Evolutionary conservation across 2,797 vertebrate genomes (phyloP).

Genomic region (Gadopsis marmoratus): DNA sequence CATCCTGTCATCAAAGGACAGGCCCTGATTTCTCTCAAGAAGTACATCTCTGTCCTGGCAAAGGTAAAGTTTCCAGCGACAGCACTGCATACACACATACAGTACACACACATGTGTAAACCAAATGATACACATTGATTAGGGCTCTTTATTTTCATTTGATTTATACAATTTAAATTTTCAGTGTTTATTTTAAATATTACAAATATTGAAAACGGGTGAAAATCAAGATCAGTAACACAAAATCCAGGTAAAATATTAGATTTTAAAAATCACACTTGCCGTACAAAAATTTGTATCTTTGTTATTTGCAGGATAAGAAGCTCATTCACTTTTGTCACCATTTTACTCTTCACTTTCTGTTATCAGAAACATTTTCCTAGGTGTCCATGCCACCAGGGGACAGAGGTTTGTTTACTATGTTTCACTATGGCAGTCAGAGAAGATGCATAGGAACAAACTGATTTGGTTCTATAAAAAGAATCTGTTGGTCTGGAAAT

Average conservation of each 20-base stretch:
- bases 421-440: not conserved
- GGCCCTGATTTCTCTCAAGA: constrained; percentile 84
- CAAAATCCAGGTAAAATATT: not conserved
- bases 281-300: not conserved
- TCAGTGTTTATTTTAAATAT: not conserved
- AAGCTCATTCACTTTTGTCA: too few species aligned
- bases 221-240: too few species aligned
- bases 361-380: not conserved
- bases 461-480: not conserved
- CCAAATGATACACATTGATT: not conserved
- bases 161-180: not conserved
- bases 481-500: not conserved
- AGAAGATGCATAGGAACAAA: not conserved
- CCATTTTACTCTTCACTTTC: not conserved
- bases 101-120: not conserved
- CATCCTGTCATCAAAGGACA: constrained; percentile 79
- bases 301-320: too few species aligned
- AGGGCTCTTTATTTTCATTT: not conserved
- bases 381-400: not conserved
- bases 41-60: constrained; percentile 84
- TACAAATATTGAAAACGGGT: not conserved
- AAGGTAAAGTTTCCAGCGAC: constrained; percentile 85
- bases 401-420: not conserved
- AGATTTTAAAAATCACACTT: not conserved
- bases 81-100: not conserved